These are phyloP conservation scores for Eueides isabella DNA, from an alignment of 1,140 invertebrate species.

Conservation along the genomic window DNA sequence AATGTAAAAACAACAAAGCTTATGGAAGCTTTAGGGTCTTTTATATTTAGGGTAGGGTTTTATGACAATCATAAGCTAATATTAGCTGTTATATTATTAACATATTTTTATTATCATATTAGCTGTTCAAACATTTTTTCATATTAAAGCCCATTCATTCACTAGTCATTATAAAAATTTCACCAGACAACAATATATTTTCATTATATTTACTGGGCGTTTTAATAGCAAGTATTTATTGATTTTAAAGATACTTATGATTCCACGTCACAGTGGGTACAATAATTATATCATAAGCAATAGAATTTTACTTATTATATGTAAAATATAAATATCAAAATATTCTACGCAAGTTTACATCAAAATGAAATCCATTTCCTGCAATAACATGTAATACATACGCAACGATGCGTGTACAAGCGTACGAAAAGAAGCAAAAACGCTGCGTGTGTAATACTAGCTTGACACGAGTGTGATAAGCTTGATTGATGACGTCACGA, in stretches of 20 bases:
- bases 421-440: slow-evolving; percentile 28
- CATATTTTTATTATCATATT: no score
- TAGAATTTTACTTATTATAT: no score
- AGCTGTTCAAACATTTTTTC: background rate
- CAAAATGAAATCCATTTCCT: background rate
- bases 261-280: no score
- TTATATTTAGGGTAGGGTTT: background rate
- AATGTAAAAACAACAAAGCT: background rate
- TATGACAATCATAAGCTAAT: background rate
- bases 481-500: slow-evolving; percentile 68
- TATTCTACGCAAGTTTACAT: background rate
- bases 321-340: background rate
- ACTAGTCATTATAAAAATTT: background rate
- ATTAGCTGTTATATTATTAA: no score
- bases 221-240: background rate
- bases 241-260: no score
- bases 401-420: slow-evolving; percentile 18
- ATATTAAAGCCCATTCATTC: background rate
- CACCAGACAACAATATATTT: background rate
- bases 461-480: slow-evolving; percentile 54
- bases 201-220: no score
- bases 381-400: slow-evolving; percentile 18
- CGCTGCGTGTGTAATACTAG: slow-evolving; percentile 25
- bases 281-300: no score
- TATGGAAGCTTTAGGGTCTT: no score